A percentile compares a stretch with the other conserved stretches of the same genome.
Conservation (phyloP, 2,888 invertebrate genomes). For the Noctua pronuba region DNA sequence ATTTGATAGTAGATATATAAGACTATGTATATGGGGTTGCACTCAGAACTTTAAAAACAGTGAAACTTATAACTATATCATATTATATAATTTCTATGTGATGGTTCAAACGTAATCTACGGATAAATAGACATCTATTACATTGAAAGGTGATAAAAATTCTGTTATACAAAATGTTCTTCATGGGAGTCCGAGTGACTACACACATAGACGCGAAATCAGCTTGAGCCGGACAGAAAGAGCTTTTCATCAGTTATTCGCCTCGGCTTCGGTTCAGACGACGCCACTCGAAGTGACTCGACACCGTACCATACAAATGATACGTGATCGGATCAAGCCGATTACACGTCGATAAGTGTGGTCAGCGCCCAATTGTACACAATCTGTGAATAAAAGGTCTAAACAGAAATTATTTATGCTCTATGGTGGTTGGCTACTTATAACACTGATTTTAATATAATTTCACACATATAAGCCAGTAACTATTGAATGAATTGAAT, state of each 20-base stretch:
- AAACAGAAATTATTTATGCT: not conserved
- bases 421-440: not conserved
- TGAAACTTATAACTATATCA: not conserved
- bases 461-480: not conserved
- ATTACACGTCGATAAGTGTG: not conserved
- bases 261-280: too few species aligned
- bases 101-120: conserved; percentile 1
- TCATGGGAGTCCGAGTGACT: not conserved
- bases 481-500: not conserved
- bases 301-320: not conserved
- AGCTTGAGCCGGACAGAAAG: not conserved
- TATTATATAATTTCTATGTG: not conserved
- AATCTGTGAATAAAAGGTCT: conserved; percentile 1
- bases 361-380: not conserved
- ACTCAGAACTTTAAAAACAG: not conserved
- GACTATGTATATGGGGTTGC: not conserved
- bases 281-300: not conserved
- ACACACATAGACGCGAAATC: not conserved
- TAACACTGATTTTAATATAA: not conserved
- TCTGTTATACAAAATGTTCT: not conserved
- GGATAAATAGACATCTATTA: not conserved
- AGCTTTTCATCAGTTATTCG: not conserved
- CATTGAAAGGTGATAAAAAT: not conserved
- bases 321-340: not conserved
- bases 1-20: conserved; percentile 2